These are phyloP conservation scores for Eira barbara DNA, from an alignment of 2,113 vertebrate genomes.

Conservation along the genomic window DNA sequence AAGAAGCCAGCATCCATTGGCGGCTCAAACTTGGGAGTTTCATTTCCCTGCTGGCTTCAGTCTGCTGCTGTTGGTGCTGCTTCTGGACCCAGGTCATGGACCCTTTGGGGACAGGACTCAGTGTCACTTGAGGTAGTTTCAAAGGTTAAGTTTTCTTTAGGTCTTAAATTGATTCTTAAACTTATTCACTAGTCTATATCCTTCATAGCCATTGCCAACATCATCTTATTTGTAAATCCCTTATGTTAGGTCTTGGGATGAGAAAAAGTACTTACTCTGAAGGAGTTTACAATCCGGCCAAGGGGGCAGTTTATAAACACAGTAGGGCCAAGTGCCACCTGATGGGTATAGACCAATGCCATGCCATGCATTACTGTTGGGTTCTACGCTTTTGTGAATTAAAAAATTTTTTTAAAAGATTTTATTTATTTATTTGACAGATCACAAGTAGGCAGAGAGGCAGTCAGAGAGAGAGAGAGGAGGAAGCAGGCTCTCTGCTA, in stretches of 20 bases:
- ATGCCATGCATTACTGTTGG: not conserved
- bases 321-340: not conserved
- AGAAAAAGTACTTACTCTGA: not conserved
- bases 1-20: not conserved
- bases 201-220: not conserved
- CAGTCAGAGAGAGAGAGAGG: no score
- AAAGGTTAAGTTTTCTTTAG: constrained; percentile 4
- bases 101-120: not conserved
- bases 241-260: not conserved
- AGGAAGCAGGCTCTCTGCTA: no score
- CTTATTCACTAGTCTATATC: not conserved
- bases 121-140: not conserved
- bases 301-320: not conserved
- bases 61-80: not conserved
- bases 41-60: not conserved
- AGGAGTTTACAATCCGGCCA: not conserved
- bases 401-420: no score
- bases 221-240: not conserved
- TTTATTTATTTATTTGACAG: no score
- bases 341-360: not conserved
- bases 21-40: not conserved
- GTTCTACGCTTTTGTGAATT: not conserved
- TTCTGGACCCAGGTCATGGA: not conserved
- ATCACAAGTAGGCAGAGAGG: no score
- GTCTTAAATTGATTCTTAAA: not conserved